Evolutionary conservation across 2,888 invertebrate species (phyloP), one percentile per base, ranked within the genome.

Genomic region (Drosophila diplacantha): DNA sequence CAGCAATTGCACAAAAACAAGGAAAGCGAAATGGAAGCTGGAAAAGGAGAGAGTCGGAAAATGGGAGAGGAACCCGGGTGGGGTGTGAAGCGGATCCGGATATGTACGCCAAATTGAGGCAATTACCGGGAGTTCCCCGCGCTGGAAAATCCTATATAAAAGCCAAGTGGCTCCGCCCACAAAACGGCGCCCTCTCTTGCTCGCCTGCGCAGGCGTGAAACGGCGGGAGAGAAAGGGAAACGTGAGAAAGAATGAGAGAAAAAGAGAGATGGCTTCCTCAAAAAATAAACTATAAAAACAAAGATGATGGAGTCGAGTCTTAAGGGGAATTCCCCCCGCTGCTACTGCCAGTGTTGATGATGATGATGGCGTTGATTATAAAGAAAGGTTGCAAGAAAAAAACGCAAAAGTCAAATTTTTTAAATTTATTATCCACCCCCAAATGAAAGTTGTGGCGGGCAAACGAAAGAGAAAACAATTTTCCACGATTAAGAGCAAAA

Each of bases 1-100:
- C 84, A 84, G 80, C 82, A 80, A 83, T 83, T 80, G 82, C 80
- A 81, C 75, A 80, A 73, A 68, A 79, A 71, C 72, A 69, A 69
- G 44, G 44, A 58, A 44, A 73, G 67, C 51, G 72, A 69, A 64
- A 80, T 59, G 53, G 47, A 37, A 51, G 38, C 37, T 32, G 37
- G 26, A 46, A 59, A 71, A 60, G 16, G 24, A 35, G 24, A 46
- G 26, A 31, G 56, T 29, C 7, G 56, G 64, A 31, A 43, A 34
- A 38, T 22, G 14, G 62, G 46, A 54, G 32, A 37, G 49, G 12
- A 12, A 12, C 37, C 18, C 18, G 12, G n/a, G 35, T 18, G 24
- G 38, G 9, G 29, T 24, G 34, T 34, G 11, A 58, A 54, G 46
- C 46, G 57, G 38, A 64, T 64, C 38, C 54, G 67, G 60, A 64